These are phyloP conservation scores for Hemichromis elongatus DNA, from an alignment of 2,113 vertebrate genomes.

Conservation along the genomic window DNA sequence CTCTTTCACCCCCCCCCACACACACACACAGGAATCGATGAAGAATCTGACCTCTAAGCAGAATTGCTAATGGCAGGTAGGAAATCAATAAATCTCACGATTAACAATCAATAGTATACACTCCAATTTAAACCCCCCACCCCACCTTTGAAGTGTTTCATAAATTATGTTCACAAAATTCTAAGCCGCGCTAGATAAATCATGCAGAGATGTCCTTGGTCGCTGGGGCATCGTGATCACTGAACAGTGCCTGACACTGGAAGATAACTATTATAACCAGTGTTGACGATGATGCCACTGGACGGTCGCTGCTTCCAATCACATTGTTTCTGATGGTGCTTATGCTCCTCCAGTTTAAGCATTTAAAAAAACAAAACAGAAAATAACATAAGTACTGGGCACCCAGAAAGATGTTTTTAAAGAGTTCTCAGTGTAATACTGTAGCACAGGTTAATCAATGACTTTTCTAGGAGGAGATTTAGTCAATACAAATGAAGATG, in stretches of 20 bases:
- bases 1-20: neutral
- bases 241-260: neutral
- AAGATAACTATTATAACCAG: neutral
- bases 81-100: neutral
- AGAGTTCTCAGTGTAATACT: neutral
- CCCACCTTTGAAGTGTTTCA: too few species aligned
- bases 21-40: neutral
- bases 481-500: neutral
- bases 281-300: neutral
- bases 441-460: neutral
- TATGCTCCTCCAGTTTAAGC: neutral
- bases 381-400: fast-evolving
- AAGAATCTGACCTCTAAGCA: neutral
- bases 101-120: neutral
- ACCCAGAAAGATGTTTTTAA: neutral
- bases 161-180: too few species aligned
- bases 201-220: neutral
- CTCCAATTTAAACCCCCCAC: neutral
- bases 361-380: neutral
- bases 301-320: neutral
- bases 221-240: neutral
- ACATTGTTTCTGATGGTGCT: neutral
- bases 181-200: neutral
- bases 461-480: neutral
- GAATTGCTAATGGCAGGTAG: neutral